Conservation (phyloP, 2,797 vertebrate species). For the Poecile montanus region DNA sequence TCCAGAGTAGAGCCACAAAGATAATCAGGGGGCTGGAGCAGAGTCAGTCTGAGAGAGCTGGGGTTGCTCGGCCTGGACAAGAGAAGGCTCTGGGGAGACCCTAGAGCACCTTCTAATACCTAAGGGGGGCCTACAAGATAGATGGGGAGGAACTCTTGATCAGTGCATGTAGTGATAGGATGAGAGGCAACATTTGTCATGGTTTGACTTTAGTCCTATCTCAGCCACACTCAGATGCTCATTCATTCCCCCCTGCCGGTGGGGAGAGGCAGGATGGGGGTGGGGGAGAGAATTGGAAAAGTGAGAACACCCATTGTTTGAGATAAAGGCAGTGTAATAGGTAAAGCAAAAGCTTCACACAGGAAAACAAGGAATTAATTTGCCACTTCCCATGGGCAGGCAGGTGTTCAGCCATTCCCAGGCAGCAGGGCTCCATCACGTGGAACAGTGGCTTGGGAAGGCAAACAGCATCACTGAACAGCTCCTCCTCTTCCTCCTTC, state of each 20-base stretch:
- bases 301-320: neutral
- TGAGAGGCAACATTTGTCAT: fast-evolving
- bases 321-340: neutral
- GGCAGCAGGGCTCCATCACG: neutral
- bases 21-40: neutral
- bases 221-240: neutral
- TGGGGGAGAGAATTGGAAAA: neutral
- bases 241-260: neutral
- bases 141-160: neutral
- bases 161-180: neutral
- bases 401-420: neutral
- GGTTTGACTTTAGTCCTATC: neutral
- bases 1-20: neutral
- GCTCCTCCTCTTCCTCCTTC: too few species aligned
- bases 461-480: neutral
- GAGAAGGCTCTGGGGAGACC: neutral
- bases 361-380: neutral
- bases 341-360: neutral
- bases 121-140: neutral
- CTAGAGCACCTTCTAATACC: neutral
- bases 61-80: neutral
- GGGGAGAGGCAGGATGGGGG: neutral
- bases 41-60: neutral
- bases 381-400: neutral
- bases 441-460: neutral